Evolutionary conservation across 2,113 vertebrate species (phyloP), one percentile per base, ranked within the genome.

Genomic region (Macquaria australasica): DNA sequence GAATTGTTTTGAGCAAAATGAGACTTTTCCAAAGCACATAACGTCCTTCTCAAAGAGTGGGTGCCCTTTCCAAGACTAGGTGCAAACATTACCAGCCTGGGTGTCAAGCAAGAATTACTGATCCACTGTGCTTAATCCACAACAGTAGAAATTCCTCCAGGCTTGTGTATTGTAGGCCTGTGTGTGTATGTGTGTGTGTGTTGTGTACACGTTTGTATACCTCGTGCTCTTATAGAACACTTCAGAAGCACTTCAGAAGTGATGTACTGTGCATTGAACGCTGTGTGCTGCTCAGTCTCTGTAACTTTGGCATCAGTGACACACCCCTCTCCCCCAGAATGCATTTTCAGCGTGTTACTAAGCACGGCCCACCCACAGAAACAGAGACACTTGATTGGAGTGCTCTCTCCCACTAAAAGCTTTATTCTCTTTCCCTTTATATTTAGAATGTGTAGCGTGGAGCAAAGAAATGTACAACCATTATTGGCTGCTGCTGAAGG

Each of bases 341-440:
- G 90, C 91, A 93, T 92, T 93, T 93, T 51, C 85, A 77, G 50
- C 63, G 67, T 68, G 85, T 88, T 80, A 84, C 80, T 58, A 74
- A 93, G 79, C 81, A 70, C 68, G 45, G 85, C 90, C 89, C 87
- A 77, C 84, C 89, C 84, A 88, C 83, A 59, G 87, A 93, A 87
- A 90, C 87, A 86, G 77, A 87, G 58, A 86, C 87, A 92, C 91
- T 93, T 93, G 91, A 94, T 89, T 92, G 85, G 74, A 95, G 93
- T 88, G 94, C 92, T 89, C 90, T 91, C 80, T 91, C 69, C 70
- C 28, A 63, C 89, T 93, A 94, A 94, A 94, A 94, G 93, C 92
- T 92, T 91, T 90, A 82, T 93, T 90, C 82, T 81, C 87, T 78
- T 77, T 82, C 28, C 73, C 69, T 86, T 91, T 93, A 92, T 93